These are phyloP conservation scores for Dipodomys spectabilis DNA, from an alignment of 2,113 vertebrate species.

Conservation along the genomic window DNA sequence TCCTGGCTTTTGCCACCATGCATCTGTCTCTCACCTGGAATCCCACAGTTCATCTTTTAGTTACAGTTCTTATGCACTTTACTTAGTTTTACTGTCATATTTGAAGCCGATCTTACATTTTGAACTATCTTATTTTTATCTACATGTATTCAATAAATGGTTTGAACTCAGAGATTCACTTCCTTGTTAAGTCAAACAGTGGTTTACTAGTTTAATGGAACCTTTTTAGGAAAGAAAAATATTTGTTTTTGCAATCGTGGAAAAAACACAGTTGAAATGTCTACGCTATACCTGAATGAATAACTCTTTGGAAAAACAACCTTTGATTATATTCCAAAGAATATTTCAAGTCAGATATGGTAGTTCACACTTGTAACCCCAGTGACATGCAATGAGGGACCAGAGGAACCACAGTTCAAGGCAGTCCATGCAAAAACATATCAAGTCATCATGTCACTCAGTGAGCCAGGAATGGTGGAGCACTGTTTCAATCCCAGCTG, in stretches of 20 bases:
- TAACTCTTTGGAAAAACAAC: no score
- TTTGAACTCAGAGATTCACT: background rate
- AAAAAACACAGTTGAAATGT: no score
- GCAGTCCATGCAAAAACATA: no score
- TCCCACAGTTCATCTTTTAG: background rate
- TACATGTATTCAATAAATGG: background rate
- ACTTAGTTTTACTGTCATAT: background rate
- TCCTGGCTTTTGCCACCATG: background rate
- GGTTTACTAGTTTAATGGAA: background rate
- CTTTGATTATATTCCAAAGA: no score
- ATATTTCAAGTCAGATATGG: no score
- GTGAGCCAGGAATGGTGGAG: no score
- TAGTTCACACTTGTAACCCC: no score
- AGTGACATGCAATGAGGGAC: no score
- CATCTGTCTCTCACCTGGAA: background rate
- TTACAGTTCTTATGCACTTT: background rate
- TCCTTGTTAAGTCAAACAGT: background rate
- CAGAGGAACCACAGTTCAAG: no score
- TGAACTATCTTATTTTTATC: background rate
- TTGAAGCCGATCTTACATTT: background rate
- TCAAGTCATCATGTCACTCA: no score
- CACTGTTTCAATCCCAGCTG: no score
- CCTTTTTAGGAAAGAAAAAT: background rate
- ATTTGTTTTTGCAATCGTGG: background rate
- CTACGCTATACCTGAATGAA: no score